Base-by-base conservation (phyloP, 2,888 invertebrate genomes). In the Listrodromus nycthemerus region DNA sequence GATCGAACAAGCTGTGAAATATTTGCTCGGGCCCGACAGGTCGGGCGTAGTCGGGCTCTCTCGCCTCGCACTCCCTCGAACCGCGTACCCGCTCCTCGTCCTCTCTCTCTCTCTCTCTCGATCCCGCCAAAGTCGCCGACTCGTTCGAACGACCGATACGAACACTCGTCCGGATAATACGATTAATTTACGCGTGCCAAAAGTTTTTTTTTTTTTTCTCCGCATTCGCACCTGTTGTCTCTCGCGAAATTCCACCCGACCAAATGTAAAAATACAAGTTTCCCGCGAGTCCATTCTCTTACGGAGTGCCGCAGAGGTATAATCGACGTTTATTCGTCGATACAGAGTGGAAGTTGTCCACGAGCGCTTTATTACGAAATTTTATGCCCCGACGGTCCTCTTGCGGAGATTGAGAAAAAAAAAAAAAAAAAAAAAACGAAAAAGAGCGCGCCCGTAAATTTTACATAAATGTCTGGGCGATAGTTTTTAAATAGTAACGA, bases 1-100 rank as follows among this genome's bases (percentile, higher is more conserved):
- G 87, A 91, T 90, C 88, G 90, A 88, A 90, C 87, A 79, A 87
- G 85, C 88, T 85, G 88, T 87, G 89, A 91, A 91, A 90, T 91
- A 90, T 92, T 92, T 91, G 89, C 88, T 91, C 89, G 89, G 89
- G 89, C 77, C 82, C 80, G 86, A 86, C 86, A 85, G 86, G 84
- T 85, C 83, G 76, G 80, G 80, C n/a, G n/a, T 73, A 69, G 78
- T 71, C 74, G 71, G 79, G 82, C 82, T 30, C 58, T 30, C 58
- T n/a, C 16, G 27, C 52, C 75, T 80, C 63, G 77, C 33, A 21
- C 24, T 16, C 52, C 5, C 50, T 10, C n/a, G n/a, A 41, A 55
- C 24, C 24, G 21, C 55, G 21, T 24, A 55, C 24, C 24, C 10
- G 24, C 10, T 21, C 37, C 45, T 10, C 48, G 55, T 65, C 19